Conservation (phyloP, 2,797 vertebrate genomes). For the Brotula barbata region DNA sequence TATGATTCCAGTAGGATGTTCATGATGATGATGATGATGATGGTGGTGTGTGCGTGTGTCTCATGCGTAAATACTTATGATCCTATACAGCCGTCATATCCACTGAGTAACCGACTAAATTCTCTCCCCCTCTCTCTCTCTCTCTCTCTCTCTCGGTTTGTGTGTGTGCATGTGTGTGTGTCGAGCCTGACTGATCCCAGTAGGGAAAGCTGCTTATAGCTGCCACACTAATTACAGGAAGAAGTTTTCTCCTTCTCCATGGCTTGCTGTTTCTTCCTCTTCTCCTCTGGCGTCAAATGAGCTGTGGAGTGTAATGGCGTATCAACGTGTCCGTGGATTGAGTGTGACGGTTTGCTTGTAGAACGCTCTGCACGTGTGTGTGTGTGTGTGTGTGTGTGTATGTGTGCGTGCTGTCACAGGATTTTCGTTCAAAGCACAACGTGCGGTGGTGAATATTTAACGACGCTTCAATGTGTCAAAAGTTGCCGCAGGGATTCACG, state of each 20-base stretch:
- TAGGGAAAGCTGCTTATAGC: slow-evolving; percentile 32
- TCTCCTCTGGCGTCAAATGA: slow-evolving; percentile 33
- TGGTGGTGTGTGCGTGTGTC: slow-evolving; percentile 29
- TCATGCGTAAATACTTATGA: slow-evolving; percentile 31
- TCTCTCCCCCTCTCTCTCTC: too few species aligned
- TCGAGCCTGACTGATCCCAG: slow-evolving; percentile 49
- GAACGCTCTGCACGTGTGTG: too few species aligned
- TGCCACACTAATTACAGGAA: slow-evolving; percentile 56
- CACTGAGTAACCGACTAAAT: slow-evolving; percentile 14
- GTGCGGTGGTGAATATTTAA: too few species aligned
- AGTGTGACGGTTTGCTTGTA: too few species aligned
- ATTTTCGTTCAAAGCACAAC: too few species aligned
- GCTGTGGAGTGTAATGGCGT: slow-evolving; percentile 7
- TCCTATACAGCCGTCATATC: slow-evolving; percentile 39
- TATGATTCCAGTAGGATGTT: too few species aligned
- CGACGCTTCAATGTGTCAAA: too few species aligned
- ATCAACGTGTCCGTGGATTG: slow-evolving; percentile 36
- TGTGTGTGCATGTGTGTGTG: slow-evolving; percentile 5
- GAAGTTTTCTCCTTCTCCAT: slow-evolving; percentile 37
- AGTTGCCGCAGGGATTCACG: too few species aligned
- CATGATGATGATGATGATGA: too few species aligned
- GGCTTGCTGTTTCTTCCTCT: slow-evolving; percentile 15
- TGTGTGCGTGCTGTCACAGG: too few species aligned
- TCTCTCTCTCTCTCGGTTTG: too few species aligned
- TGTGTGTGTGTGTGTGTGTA: too few species aligned